These are phyloP conservation scores for Aegithalos caudatus DNA, from an alignment of 2,113 vertebrate species.

Conservation along the genomic window DNA sequence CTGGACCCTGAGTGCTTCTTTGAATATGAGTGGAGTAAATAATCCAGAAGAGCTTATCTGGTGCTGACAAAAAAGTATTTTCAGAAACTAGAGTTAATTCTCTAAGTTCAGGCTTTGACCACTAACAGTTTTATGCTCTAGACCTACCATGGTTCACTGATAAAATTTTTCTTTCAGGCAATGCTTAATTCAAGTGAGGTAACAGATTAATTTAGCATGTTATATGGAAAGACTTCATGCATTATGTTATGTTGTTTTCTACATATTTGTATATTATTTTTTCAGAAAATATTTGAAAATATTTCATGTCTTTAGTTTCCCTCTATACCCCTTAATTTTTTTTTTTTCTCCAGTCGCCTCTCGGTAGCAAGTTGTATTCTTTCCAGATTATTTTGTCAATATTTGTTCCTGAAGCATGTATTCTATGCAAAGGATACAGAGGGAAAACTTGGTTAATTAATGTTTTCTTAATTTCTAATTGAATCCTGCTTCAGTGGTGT, in stretches of 20 bases:
- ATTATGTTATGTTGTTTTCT: background rate
- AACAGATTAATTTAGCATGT: background rate
- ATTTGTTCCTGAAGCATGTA: background rate
- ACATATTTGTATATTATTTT: accelerated
- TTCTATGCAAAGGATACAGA: background rate
- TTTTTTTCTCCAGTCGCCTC: background rate
- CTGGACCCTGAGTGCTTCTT: background rate
- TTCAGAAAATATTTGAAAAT: background rate
- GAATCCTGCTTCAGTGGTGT: background rate
- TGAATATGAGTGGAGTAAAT: background rate
- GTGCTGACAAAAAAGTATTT: background rate
- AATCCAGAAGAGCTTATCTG: background rate
- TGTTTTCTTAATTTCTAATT: background rate
- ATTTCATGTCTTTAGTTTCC: background rate
- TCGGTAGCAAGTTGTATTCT: background rate
- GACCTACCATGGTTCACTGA: background rate
- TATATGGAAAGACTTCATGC: background rate
- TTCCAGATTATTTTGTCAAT: background rate
- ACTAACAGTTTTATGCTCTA: background rate
- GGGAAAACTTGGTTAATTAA: background rate
- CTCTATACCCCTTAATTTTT: background rate
- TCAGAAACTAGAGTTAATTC: background rate
- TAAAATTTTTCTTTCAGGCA: background rate
- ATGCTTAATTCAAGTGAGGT: background rate
- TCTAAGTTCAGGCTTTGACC: background rate